phyloP scores from a whole-genome alignment of 2,113 vertebrate species.

The Alethe diademata region DNA sequence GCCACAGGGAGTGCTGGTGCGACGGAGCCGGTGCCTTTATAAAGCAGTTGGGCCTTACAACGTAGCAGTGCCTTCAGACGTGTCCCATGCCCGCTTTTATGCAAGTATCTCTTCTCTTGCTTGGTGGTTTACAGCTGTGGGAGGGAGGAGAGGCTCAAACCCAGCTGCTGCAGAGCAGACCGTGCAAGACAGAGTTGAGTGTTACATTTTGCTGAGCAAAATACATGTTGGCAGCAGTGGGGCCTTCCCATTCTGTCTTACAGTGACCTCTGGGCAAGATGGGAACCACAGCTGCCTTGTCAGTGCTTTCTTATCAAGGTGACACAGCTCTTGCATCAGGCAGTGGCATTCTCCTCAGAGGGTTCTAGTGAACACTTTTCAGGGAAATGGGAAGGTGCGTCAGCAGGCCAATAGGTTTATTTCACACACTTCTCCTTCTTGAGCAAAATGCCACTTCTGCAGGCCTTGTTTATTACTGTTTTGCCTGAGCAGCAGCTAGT shows the following conservation, averaged over 20 bases:
- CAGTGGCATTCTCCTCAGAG: background rate
- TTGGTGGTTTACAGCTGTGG: background rate
- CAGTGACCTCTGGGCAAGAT: background rate
- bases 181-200: rapidly evolving
- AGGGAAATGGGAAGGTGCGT: background rate
- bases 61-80: constrained; percentile 95
- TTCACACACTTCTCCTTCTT: background rate
- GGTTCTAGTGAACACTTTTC: background rate
- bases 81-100: constrained; percentile 97
- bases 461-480: background rate
- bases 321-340: background rate
- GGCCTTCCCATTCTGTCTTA: background rate
- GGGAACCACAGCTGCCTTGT: rapidly evolving
- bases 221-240: background rate
- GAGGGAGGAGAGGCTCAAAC: background rate
- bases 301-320: background rate
- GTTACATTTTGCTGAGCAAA: background rate
- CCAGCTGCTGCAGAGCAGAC: background rate
- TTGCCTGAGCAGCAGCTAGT: background rate
- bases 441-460: background rate
- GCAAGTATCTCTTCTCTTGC: constrained; percentile 80
- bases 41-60: constrained; percentile 95
- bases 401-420: background rate
- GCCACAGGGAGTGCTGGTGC: constrained; percentile 97
- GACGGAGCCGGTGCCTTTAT: constrained; percentile 93